Conservation (phyloP, 2,797 vertebrate genomes). For the Leptatherina wallacei region DNA sequence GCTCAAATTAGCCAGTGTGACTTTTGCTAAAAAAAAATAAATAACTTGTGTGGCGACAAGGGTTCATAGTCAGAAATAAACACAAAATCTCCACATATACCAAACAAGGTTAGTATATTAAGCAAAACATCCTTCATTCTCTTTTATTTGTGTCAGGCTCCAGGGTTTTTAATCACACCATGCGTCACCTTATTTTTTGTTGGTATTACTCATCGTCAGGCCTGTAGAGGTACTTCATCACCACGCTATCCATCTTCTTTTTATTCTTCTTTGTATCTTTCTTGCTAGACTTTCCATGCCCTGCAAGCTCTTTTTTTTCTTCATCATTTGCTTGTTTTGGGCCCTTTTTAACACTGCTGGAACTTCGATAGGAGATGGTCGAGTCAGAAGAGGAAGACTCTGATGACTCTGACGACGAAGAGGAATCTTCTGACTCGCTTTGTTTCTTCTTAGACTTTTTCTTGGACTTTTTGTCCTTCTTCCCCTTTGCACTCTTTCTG, state of each 20-base stretch:
- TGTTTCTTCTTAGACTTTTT: slow-evolving; percentile 86
- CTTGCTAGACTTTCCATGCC: slow-evolving; percentile 64
- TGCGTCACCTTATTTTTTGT: slow-evolving; percentile 85
- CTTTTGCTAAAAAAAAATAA: slow-evolving; percentile 1
- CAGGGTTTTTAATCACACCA: slow-evolving; percentile 78
- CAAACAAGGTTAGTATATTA: slow-evolving; percentile 51
- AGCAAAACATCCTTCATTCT: slow-evolving; percentile 12
- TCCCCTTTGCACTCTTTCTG: slow-evolving; percentile 72
- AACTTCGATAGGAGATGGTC: slow-evolving; percentile 90
- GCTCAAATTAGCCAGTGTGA: slow-evolving; percentile 16
- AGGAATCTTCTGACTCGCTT: slow-evolving; percentile 79
- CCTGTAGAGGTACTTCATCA: slow-evolving; percentile 98
- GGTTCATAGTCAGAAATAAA: not conserved
- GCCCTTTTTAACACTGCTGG: slow-evolving; percentile 90
- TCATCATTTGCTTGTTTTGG: slow-evolving; percentile 67
- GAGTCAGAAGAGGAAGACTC: slow-evolving; percentile 86
- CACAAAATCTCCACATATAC: slow-evolving; percentile 14
- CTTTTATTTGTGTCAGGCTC: slow-evolving; percentile 26
- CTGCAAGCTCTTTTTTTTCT: slow-evolving; percentile 47
- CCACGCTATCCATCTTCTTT: slow-evolving; percentile 91
- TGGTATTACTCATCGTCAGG: slow-evolving; percentile 92
- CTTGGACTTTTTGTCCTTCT: slow-evolving; percentile 86
- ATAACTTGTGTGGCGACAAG: slow-evolving; percentile 1
- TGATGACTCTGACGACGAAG: slow-evolving; percentile 81
- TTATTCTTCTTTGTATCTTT: slow-evolving; percentile 90